Conservation (phyloP, 2,113 vertebrate genomes). For the Coptodon rendalli region DNA sequence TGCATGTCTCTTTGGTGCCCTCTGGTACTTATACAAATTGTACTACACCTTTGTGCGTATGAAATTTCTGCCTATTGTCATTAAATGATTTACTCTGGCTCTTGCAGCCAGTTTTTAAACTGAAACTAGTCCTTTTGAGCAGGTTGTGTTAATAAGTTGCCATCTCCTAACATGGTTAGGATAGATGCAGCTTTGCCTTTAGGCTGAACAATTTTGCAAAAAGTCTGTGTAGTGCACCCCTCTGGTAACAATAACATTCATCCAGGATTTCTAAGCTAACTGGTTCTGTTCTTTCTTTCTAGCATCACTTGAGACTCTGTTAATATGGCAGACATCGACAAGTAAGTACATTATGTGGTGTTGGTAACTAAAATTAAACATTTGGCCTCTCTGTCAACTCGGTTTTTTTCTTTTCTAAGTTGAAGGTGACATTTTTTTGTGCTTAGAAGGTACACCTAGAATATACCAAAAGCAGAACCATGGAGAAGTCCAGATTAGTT, state of each 20-base stretch:
- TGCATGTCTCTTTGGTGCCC: not conserved
- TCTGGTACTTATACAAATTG: not conserved
- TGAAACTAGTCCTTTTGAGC: not conserved
- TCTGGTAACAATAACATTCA: not conserved
- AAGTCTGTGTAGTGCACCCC: not conserved
- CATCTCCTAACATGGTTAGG: not conserved
- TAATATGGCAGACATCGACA: constrained; percentile 95
- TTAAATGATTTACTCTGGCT: not conserved
- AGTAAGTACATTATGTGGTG: constrained; percentile 77
- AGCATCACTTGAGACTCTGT: constrained; percentile 57
- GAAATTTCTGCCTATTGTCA: not conserved
- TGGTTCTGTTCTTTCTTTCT: not conserved
- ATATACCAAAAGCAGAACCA: not conserved
- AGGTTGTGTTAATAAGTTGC: not conserved
- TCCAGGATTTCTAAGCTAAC: not conserved
- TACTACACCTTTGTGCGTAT: not conserved
- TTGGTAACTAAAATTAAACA: not conserved
- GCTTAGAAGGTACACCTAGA: not conserved
- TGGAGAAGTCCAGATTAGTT: not conserved
- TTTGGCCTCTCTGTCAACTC: not conserved
- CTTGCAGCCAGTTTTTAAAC: not conserved
- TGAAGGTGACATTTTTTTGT: not conserved
- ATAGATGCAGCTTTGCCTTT: not conserved
- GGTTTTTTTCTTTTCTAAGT: not conserved
- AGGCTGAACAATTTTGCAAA: not conserved